phyloP scores from a whole-genome alignment of 2,113 vertebrate species.

The Glaucomys volans region DNA sequence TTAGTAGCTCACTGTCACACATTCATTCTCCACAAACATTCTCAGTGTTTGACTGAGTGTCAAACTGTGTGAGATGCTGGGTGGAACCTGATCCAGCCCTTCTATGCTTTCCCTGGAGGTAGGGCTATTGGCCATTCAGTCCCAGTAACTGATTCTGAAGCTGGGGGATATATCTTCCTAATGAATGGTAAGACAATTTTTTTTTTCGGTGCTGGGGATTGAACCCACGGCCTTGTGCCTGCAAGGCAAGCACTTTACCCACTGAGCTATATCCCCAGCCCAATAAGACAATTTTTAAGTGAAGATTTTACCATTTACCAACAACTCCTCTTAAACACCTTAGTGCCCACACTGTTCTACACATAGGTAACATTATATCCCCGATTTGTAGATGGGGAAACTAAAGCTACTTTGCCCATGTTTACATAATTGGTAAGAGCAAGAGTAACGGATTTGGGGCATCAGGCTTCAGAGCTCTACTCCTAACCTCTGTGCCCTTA shows the following conservation, averaged over 20 bases:
- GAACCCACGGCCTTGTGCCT: too few relatives aligned
- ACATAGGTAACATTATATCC: not conserved
- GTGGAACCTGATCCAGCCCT: not conserved
- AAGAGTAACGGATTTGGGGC: not conserved
- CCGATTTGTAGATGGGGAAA: constrained; percentile 24
- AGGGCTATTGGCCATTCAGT: not conserved
- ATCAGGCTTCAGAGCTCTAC: not conserved
- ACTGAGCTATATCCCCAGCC: too few relatives aligned
- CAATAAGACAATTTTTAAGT: not conserved
- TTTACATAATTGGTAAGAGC: not conserved
- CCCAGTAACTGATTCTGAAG: constrained; percentile 27
- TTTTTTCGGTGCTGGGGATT: too few relatives aligned
- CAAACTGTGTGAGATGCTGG: not conserved
- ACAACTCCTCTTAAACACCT: not conserved
- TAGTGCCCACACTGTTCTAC: not conserved
- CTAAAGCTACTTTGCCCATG: not conserved
- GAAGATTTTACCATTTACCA: not conserved
- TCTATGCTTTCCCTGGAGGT: not conserved
- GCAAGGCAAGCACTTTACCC: too few relatives aligned
- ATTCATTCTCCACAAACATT: not conserved
- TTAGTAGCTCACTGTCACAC: not conserved
- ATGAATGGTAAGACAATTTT: not conserved
- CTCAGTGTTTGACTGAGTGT: not conserved
- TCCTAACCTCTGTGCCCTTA: not conserved
- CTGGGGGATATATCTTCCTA: not conserved